Evolutionary conservation across 1,140 invertebrate genomes (phyloP).

Genomic region (Lepidotrigona ventralis): DNA sequence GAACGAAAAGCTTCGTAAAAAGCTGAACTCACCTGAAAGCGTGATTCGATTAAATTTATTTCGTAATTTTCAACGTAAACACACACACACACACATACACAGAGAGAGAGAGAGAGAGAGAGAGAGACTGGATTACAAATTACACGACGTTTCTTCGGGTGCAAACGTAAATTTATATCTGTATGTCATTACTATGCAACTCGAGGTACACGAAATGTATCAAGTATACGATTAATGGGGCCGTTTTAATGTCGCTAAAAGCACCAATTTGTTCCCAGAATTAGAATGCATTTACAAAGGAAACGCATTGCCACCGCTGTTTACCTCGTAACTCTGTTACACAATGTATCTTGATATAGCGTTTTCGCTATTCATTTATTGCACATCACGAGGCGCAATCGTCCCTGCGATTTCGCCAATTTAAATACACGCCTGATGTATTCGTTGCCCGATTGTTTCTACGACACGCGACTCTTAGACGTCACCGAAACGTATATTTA

Average conservation of each 20-base stretch:
- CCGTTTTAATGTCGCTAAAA: slow-evolving; percentile 51
- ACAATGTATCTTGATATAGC: slow-evolving; percentile 11
- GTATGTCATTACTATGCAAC: slow-evolving; percentile 44
- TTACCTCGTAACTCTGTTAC: slow-evolving; percentile 6
- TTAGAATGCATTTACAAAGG: slow-evolving; percentile 44
- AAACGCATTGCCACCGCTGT: slow-evolving; percentile 22
- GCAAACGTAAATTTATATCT: slow-evolving; percentile 39
- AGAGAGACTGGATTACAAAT: slow-evolving; percentile 3
- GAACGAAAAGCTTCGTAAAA: not conserved
- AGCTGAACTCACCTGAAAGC: no score
- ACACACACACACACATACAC: not conserved
- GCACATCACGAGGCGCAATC: not conserved
- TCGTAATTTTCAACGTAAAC: not conserved
- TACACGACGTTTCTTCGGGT: slow-evolving; percentile 7
- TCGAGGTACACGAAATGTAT: slow-evolving; percentile 25
- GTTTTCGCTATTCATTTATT: not conserved
- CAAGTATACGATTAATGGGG: slow-evolving; percentile 45
- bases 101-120: no score
- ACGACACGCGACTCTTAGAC: no score
- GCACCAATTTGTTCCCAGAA: slow-evolving; percentile 35
- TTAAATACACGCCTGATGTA: not conserved
- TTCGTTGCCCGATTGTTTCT: not conserved
- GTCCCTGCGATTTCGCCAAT: not conserved
- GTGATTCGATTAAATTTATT: slow-evolving; percentile 16
- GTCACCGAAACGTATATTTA: not conserved